Evolutionary conservation across 2,113 vertebrate genomes (phyloP), one percentile per base, ranked within the genome.

Genomic region (Peromyscus maniculatus): DNA sequence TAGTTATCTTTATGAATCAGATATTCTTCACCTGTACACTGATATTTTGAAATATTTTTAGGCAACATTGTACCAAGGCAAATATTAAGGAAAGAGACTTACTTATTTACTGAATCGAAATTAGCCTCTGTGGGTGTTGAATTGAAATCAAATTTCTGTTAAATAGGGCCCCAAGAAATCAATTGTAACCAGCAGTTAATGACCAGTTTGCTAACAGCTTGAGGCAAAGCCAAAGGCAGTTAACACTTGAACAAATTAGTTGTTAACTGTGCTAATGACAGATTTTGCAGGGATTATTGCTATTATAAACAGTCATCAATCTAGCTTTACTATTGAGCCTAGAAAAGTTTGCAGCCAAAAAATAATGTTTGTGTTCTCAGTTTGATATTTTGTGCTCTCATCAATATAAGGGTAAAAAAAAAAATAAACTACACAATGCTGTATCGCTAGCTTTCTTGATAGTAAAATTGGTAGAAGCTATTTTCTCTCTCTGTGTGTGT

Each of bases 251-350:
- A 97, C 80, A 99, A 98, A 99, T 98, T 98, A 98, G 98, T 98
- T 97, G 97, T 98, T 98, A 99, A 98, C 97, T 98, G 97, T 98
- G 97, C 82, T 99, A 99, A 99, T 98, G 97, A 98, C 97, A 94
- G 97, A 98, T 98, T 98, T 98, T 98, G 87, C 93, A 97, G 79
- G 93, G 94, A 98, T 98, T 98, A 98, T 98, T 97, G 94, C 97
- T 98, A 96, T 98, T 98, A 98, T 98, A 98, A 99, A 98, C 92
- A 96, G 78, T 98, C 98, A 98, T 98, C 97, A 98, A 98, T 98
- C 90, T 78, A 98, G 96, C 52, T 98, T 98, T 98, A 97, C 91
- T 80, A 97, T 77, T 11, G 3, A 97, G 69, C 95, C 49, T 96
- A 96, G 92, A 96, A 97, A 98, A 97, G 87, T 98, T 98, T 98